Conservation (phyloP, 2,113 vertebrate species). For the Manacus vitellinus region DNA sequence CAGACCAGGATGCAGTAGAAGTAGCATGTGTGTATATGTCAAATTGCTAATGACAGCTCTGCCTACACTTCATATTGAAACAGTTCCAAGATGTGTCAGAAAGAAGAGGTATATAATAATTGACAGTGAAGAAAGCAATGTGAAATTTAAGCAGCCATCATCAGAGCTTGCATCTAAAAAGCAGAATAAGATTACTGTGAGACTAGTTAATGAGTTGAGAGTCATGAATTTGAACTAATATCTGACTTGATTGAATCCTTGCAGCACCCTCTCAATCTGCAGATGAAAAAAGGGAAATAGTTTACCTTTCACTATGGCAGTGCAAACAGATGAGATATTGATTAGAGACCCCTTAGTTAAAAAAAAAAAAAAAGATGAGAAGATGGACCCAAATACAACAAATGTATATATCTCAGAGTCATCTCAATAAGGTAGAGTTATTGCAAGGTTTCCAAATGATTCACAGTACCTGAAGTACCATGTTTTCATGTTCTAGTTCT, state of each 20-base stretch:
- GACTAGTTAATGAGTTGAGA: constrained; percentile 41
- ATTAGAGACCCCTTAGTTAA: neutral
- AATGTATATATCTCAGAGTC: neutral
- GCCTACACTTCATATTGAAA: constrained; percentile 40
- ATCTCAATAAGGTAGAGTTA: neutral
- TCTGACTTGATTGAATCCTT: constrained; percentile 15
- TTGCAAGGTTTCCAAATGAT: neutral
- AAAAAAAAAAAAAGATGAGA: neutral
- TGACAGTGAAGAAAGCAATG: constrained; percentile 47
- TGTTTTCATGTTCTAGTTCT: neutral
- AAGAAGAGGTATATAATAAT: constrained; percentile 21
- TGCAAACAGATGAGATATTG: neutral
- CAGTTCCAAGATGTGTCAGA: neutral
- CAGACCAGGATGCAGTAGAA: constrained; percentile 4
- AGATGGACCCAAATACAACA: neutral
- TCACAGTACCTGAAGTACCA: neutral
- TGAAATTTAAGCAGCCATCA: constrained; percentile 9
- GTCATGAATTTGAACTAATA: constrained; percentile 21
- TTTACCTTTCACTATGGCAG: neutral
- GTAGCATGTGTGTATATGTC: neutral
- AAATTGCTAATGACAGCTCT: constrained; percentile 39
- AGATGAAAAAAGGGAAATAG: constrained; percentile 8
- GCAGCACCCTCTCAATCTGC: neutral
- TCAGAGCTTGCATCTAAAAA: constrained; percentile 3
- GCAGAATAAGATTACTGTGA: neutral